A percentile compares a stretch with the other conserved stretches of the same genome.
phyloP scores from a whole-genome alignment of 1,140 invertebrate species.

The Tyrophagus putrescentiae region DNA sequence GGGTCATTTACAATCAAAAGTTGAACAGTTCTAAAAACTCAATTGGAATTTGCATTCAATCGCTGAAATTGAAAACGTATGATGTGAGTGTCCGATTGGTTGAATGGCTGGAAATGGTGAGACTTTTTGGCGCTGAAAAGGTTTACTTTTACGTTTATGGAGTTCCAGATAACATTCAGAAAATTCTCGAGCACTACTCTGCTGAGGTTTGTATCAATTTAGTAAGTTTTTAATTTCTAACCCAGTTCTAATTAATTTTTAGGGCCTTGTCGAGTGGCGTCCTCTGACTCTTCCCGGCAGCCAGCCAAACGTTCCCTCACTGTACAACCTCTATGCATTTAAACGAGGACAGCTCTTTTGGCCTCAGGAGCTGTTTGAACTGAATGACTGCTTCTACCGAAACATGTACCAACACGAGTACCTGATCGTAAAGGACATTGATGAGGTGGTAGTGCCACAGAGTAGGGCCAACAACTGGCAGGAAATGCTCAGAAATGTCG shows the following conservation, averaged over 20 bases:
- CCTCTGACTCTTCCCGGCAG: not conserved
- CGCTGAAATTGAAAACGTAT: not conserved
- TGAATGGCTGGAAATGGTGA: not conserved
- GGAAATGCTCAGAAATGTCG: no score
- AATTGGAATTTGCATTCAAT: not conserved
- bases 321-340: not conserved
- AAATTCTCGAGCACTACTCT: not conserved
- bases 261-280: not conserved
- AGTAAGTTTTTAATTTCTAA: not conserved
- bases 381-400: not conserved
- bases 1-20: no score
- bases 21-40: not conserved
- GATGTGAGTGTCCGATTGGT: not conserved
- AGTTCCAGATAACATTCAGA: not conserved
- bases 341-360: not conserved
- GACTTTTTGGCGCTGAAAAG: no score
- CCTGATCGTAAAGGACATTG: not conserved
- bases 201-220: not conserved
- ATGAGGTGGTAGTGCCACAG: not conserved
- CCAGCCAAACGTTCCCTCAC: no score
- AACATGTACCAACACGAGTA: not conserved
- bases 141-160: not conserved
- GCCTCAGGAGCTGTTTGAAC: not conserved
- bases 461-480: not conserved
- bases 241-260: not conserved